Evolutionary conservation across 2,888 invertebrate species (phyloP), one percentile per base, ranked within the genome.

Genomic region (Salpingus planirostris): DNA sequence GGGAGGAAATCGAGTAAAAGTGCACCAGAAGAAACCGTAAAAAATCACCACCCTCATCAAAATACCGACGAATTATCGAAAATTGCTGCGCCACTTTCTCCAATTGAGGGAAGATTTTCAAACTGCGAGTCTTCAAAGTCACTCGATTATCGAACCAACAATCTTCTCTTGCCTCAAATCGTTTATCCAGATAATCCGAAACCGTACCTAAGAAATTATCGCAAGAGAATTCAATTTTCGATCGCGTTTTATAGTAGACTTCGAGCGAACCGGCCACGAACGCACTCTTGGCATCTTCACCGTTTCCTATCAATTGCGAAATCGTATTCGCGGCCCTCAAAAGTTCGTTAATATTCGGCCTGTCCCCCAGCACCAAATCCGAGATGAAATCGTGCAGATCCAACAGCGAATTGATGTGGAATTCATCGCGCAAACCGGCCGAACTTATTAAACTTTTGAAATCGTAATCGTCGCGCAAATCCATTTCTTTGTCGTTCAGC

Each of bases 281-380:
- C 0, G 82, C 76, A n/a, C 64, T 62, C 7, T 55, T 49, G n/a
- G 67, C 54, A 0, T 69, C 55, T 29, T 75, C 69, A 1, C 80
- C 81, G 1, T 70, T 55, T 12, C 36, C 30, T 22, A 78, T 55
- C 59, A 80, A 78, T 56, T 83, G 80, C 29, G 70, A 68, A 22
- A 76, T 70, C 34, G 83, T 59, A 45, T 74, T 73, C 0, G 78
- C 71, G 0, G 75, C 71, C 57, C 78, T 78, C 8, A 83, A 60
- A 18, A 87, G 62, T 49, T 81, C 76, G 12, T 73, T 72, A 23
- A 78, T 52, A 7, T 70, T 73, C 11, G 79, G 76, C 47, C 72
- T 70, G 39, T 79, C 78, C 26, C 73, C 76, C 73, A 62, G 30
- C 36, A 73, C 50, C 21, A 67, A 52, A 30, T 54, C 52, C 12